These are phyloP conservation scores for Drosophila flavopinicola DNA, from an alignment of 2,888 invertebrate genomes.

Conservation along the genomic window DNA sequence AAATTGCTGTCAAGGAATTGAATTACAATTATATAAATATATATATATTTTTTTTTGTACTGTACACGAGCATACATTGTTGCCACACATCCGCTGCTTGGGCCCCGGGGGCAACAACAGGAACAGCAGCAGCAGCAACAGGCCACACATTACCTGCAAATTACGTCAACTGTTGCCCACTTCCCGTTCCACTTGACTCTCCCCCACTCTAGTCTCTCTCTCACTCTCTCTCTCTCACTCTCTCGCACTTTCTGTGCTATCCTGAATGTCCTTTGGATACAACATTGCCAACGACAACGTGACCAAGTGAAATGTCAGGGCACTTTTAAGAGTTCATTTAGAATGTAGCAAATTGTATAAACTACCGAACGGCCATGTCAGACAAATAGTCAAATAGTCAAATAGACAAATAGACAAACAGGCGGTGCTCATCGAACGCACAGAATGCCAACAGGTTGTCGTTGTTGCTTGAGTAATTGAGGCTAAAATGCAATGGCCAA, in stretches of 20 bases:
- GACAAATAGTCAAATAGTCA: conserved; percentile 8
- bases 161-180: conserved; percentile 68
- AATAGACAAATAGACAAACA: conserved; percentile 7
- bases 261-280: conserved; percentile 14
- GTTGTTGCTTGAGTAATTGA: conserved; percentile 61
- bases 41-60: neutral
- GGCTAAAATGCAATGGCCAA: conserved; percentile 55
- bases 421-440: neutral
- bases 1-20: too few relatives aligned
- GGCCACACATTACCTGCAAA: conserved; percentile 74
- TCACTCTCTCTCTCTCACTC: neutral
- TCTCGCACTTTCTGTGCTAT: neutral
- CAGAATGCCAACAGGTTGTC: conserved; percentile 68
- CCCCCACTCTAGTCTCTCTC: neutral
- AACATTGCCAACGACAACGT: conserved; percentile 29
- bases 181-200: conserved; percentile 1
- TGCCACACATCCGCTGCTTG: conserved; percentile 25
- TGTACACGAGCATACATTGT: conserved; percentile 14
- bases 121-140: conserved; percentile 51
- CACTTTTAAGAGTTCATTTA: conserved; percentile 71
- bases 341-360: conserved; percentile 52
- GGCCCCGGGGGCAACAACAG: neutral
- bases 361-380: conserved; percentile 19
- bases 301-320: conserved; percentile 69
- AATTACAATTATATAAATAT: too few relatives aligned